Conservation (phyloP, 2,113 vertebrate genomes). For the Elachura formosa region DNA sequence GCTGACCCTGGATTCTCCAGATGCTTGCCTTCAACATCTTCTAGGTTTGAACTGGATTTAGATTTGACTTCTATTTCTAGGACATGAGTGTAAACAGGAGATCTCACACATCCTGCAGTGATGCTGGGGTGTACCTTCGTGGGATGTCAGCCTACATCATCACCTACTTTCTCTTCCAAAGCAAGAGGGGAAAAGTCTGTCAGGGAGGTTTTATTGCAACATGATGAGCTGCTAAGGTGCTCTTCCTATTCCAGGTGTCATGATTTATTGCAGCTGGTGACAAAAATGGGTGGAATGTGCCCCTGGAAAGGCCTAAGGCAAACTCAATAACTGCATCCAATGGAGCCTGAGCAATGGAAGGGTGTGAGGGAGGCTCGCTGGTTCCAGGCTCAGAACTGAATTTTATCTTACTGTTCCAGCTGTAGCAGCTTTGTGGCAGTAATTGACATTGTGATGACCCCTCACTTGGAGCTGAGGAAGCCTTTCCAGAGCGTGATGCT, state of each 20-base stretch:
- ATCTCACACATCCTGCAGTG: not conserved
- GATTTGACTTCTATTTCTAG: not conserved
- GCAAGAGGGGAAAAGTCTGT: no score
- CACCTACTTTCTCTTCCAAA: not conserved
- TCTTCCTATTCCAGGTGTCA: not conserved
- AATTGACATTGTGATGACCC: not conserved
- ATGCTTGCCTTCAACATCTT: not conserved
- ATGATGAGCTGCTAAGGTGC: no score
- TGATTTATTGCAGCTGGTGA: not conserved
- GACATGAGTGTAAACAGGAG: not conserved
- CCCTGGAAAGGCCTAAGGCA: not conserved
- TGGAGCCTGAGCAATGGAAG: fast-evolving
- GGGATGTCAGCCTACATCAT: not conserved
- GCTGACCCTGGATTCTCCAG: not conserved
- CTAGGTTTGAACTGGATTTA: not conserved
- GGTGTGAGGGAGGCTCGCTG: fast-evolving
- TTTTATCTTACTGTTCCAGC: not conserved
- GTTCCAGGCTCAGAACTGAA: not conserved
- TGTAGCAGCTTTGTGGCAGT: not conserved
- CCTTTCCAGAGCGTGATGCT: not conserved
- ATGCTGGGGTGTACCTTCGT: not conserved
- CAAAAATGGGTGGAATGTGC: not conserved
- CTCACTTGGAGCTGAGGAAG: not conserved
- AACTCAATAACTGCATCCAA: not conserved
- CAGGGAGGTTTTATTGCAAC: not conserved